Conservation (phyloP, 2,888 invertebrate genomes). For the Oegoconia quadripuncta region DNA sequence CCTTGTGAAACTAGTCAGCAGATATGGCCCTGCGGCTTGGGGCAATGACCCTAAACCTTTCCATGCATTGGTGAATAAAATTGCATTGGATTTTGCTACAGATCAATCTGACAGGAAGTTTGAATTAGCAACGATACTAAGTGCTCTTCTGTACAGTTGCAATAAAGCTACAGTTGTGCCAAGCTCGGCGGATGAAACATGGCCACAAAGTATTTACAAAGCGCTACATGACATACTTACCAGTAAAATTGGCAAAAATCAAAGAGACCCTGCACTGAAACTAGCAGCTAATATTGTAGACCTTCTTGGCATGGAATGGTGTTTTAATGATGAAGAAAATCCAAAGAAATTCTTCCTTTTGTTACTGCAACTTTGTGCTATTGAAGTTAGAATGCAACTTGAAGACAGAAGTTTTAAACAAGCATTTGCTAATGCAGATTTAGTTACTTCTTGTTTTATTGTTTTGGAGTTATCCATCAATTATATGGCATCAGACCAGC, state of each 20-base stretch:
- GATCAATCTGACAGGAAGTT: slow-evolving; percentile 94
- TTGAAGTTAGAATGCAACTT: slow-evolving; percentile 96
- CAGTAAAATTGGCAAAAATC: slow-evolving; percentile 91
- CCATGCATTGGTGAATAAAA: slow-evolving; percentile 89
- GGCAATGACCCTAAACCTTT: slow-evolving; percentile 88
- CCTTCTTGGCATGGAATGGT: slow-evolving; percentile 91
- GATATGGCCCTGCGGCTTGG: slow-evolving; percentile 88
- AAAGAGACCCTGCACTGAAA: slow-evolving; percentile 93
- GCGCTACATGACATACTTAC: slow-evolving; percentile 90
- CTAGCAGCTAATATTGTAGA: slow-evolving; percentile 90
- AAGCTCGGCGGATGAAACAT: slow-evolving; percentile 84
- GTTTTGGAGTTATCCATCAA: slow-evolving; percentile 89
- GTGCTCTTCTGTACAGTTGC: slow-evolving; percentile 86
- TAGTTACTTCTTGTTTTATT: slow-evolving; percentile 90
- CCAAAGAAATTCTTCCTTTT: slow-evolving; percentile 91
- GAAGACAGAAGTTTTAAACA: slow-evolving; percentile 92
- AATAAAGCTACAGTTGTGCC: slow-evolving; percentile 82
- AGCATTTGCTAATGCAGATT: slow-evolving; percentile 85
- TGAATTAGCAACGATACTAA: slow-evolving; percentile 89
- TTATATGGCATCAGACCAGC: slow-evolving; percentile 88
- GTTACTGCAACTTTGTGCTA: slow-evolving; percentile 90
- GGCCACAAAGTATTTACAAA: slow-evolving; percentile 90
- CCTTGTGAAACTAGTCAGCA: slow-evolving; percentile 85
- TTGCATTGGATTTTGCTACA: slow-evolving; percentile 91
- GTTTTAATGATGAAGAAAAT: slow-evolving; percentile 86